A percentile compares a stretch with the other conserved stretches of the same genome.
Conservation (phyloP, 2,888 invertebrate species). For the Drosophila neotestacea region DNA sequence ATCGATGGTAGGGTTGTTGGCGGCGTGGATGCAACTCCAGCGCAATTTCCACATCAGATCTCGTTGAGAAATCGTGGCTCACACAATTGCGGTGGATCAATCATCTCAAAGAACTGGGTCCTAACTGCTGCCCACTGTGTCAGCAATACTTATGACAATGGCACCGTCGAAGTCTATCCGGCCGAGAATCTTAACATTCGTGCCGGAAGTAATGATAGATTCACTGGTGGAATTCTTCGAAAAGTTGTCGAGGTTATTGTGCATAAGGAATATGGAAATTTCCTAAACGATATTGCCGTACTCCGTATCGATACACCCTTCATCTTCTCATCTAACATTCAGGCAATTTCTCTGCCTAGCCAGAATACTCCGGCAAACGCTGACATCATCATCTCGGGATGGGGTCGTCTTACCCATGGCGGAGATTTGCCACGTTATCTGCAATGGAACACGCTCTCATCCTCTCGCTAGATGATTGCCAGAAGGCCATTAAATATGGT, state of each 20-base stretch:
- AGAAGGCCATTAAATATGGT: constrained; percentile 50
- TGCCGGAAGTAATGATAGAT: constrained; percentile 74
- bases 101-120: constrained; percentile 54
- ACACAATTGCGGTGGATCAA: constrained; percentile 66
- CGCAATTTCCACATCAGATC: constrained; percentile 68
- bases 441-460: constrained; percentile 71
- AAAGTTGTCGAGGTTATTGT: constrained; percentile 65
- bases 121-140: constrained; percentile 72
- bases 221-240: constrained; percentile 71
- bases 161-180: not conserved
- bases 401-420: constrained; percentile 65
- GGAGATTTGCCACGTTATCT: constrained; percentile 73
- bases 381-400: constrained; percentile 76
- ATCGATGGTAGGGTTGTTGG: constrained; percentile 62
- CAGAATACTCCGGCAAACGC: constrained; percentile 57
- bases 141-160: not conserved
- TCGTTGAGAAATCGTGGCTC: constrained; percentile 56
- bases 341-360: constrained; percentile 73
- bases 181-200: constrained; percentile 49
- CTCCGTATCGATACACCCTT: constrained; percentile 64
- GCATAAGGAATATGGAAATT: constrained; percentile 72
- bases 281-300: constrained; percentile 78
- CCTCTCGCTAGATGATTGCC: constrained; percentile 41
- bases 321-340: constrained; percentile 62
- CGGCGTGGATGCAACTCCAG: constrained; percentile 51